Evolutionary conservation across 2,113 vertebrate species (phyloP).

Genomic region (Agelaius tricolor): DNA sequence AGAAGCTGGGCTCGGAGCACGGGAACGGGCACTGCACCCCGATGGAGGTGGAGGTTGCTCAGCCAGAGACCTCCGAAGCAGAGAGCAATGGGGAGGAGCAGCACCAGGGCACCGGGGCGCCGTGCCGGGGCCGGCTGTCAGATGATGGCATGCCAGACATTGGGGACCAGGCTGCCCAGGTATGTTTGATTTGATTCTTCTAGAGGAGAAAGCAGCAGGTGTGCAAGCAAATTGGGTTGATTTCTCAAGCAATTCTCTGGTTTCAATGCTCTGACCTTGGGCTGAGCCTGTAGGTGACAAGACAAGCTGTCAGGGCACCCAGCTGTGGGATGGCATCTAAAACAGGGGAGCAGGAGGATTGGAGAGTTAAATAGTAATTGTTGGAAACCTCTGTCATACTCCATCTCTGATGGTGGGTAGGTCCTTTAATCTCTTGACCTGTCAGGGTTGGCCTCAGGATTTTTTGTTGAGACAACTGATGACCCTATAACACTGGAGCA

Average conservation of each 20-base stretch:
- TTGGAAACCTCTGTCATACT: not conserved
- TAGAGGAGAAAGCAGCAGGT: not conserved
- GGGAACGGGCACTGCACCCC: slow-evolving; percentile 71
- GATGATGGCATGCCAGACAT: slow-evolving; percentile 75
- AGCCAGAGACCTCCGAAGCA: slow-evolving; percentile 56
- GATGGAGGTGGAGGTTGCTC: slow-evolving; percentile 70
- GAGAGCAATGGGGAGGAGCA: slow-evolving; percentile 35
- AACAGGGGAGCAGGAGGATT: not conserved
- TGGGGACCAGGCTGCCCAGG: slow-evolving; percentile 78
- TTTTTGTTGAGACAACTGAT: not conserved
- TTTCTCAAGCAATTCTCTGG: not conserved
- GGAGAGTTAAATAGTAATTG: not conserved
- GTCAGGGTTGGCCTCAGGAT: not conserved
- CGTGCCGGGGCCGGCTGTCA: slow-evolving; percentile 67
- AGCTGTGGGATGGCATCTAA: not conserved
- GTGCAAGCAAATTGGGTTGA: not conserved
- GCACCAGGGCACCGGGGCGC: slow-evolving; percentile 3
- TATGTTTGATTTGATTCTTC: slow-evolving; percentile 46
- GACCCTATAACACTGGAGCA: not conserved
- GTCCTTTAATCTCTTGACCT: not conserved
- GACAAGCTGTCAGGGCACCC: not conserved
- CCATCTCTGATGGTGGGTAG: not conserved
- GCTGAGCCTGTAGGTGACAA: not conserved
- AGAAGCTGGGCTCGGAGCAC: slow-evolving; percentile 7
- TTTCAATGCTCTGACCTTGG: not conserved